These are phyloP conservation scores for Arremon aurantiirostris DNA, from an alignment of 2,797 vertebrate genomes.

Conservation along the genomic window DNA sequence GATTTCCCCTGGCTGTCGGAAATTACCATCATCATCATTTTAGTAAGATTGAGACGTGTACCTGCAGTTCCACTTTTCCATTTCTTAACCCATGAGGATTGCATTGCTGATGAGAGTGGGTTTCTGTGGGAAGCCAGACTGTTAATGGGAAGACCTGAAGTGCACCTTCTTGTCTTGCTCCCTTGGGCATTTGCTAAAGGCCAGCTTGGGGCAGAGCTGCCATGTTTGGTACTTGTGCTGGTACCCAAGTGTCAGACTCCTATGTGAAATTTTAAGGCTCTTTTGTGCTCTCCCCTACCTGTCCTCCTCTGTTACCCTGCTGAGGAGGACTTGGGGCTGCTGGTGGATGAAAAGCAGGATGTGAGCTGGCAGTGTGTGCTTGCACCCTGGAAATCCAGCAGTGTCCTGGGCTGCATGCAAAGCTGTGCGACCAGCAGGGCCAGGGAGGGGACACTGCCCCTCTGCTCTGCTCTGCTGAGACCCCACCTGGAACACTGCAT, in stretches of 20 bases:
- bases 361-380: neutral
- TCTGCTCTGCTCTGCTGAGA: neutral
- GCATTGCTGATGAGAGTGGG: neutral
- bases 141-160: neutral
- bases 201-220: neutral
- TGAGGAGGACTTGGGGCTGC: neutral
- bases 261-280: neutral
- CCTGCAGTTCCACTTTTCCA: neutral
- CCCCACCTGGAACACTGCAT: accelerated
- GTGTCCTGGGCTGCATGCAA: neutral
- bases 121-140: neutral
- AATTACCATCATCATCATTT: neutral
- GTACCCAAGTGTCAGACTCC: neutral
- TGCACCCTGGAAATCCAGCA: accelerated
- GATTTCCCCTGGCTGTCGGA: neutral
- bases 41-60: neutral
- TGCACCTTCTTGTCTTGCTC: neutral
- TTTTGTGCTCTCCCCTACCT: neutral
- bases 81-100: neutral
- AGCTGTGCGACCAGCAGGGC: accelerated
- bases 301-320: neutral
- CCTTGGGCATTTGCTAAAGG: neutral
- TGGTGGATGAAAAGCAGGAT: neutral
- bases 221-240: accelerated
- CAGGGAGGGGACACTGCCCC: neutral